Conservation (phyloP, 2,113 vertebrate genomes). For the Oncorhynchus clarkii region DNA sequence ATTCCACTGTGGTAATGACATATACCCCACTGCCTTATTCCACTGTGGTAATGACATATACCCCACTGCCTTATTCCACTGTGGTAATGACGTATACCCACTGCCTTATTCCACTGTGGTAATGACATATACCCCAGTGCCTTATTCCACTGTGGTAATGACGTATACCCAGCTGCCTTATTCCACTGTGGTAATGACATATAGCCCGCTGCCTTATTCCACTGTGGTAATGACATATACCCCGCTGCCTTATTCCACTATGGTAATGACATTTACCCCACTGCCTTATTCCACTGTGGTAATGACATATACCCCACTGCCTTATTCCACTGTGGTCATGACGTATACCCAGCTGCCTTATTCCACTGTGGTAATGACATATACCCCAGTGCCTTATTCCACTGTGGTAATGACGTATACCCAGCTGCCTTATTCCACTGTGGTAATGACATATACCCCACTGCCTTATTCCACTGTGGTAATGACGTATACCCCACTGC, state of each 20-base stretch:
- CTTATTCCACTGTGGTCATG: not conserved
- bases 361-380: constrained; percentile 1
- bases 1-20: constrained; percentile 19
- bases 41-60: constrained; percentile 11
- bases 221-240: not conserved
- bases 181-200: constrained; percentile 10
- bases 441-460: not conserved
- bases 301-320: not conserved
- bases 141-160: not conserved
- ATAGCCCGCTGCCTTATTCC: constrained; percentile 10
- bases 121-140: constrained; percentile 24
- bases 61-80: constrained; percentile 12
- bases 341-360: constrained; percentile 15
- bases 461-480: not conserved
- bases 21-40: not conserved
- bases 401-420: constrained; percentile 11
- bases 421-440: constrained; percentile 11
- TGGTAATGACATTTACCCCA: constrained; percentile 22
- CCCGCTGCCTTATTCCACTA: not conserved
- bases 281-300: constrained; percentile 10
- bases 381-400: not conserved
- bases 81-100: not conserved
- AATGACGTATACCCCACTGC: constrained; percentile 24
- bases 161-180: not conserved
- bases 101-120: not conserved